Base-by-base conservation (phyloP, 1,140 invertebrate species). In the Orius laevigatus region DNA sequence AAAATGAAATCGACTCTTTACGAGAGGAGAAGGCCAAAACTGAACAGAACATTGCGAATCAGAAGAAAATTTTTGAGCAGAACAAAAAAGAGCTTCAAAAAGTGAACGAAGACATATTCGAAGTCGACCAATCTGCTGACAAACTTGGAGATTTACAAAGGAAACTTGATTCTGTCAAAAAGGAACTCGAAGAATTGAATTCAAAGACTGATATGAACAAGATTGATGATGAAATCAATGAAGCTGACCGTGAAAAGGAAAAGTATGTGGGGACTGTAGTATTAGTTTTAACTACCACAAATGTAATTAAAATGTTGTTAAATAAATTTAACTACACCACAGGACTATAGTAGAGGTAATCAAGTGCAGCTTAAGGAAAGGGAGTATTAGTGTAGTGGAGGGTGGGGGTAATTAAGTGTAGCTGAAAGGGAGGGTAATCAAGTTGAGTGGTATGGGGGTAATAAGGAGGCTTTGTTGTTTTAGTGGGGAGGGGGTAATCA, bases 181-280 rank as follows among this genome's bases (percentile, higher is more conserved):
- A 61, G 53, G 50, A 63, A 9, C 31, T 59, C 9, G 55, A 60
- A 48, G 62, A 46, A 57, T 59, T 57, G 58, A 67, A 54, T 44
- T 65, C 46, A 18, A 53, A 43, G 15, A 31, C 57, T 5, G 64
- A 74, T 57, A 48, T 67, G 2, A 64, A 70, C 44, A 63, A 68
- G 36, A 58, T 62, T 48, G 69, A 71, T 56, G 60, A 64, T 47
- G 58, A 70, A 53, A 70, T 76, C 32, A 64, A 66, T 48, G 56
- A 59, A 15, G 65, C 69, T 15, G 50, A 56, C 19, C 34, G 46
- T 3, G 53, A 58, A 42, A 54, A 53, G 48, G 36, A 58, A 44
- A 31, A 12, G 11, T 32, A 25, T n/a, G 46, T 47, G 31, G 19
- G 25, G 14, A 12, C 31, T 46, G 12, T 5, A 2, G n/a, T 46